Percentiles rank a stretch among this genome's conserved stretches.
These are phyloP conservation scores for Trematomus bernacchii DNA, from an alignment of 2,797 vertebrate species.

Conservation along the genomic window DNA sequence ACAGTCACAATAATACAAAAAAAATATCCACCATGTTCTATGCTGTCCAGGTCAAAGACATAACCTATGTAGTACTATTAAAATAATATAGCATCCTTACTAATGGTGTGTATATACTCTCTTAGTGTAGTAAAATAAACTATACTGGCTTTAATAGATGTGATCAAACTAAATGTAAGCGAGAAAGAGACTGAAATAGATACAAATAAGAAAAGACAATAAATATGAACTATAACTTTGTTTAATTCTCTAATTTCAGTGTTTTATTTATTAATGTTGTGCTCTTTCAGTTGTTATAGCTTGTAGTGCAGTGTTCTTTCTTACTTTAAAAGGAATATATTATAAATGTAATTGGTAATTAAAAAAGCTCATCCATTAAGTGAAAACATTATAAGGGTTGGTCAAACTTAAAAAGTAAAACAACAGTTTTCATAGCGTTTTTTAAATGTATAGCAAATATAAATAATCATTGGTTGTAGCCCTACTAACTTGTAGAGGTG, in stretches of 20 bases:
- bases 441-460: not conserved
- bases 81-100: slow-evolving; percentile 9
- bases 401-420: not conserved
- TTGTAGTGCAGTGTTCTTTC: slow-evolving; percentile 22
- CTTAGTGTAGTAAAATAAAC: slow-evolving; percentile 17
- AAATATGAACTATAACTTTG: not conserved
- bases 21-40: not conserved
- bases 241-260: not conserved
- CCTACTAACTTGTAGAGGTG: not conserved
- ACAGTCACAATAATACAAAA: not conserved
- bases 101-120: slow-evolving; percentile 5
- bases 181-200: not conserved
- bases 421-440: not conserved
- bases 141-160: not conserved
- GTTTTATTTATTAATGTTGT: slow-evolving; percentile 30
- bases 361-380: not conserved
- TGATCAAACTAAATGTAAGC: not conserved
- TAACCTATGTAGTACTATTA: slow-evolving; percentile 3
- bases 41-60: not conserved
- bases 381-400: not conserved
- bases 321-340: slow-evolving; percentile 5
- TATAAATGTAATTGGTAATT: not conserved
- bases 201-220: slow-evolving; percentile 2
- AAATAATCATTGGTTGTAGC: slow-evolving; percentile 5
- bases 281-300: slow-evolving; percentile 43